phyloP scores from a whole-genome alignment of 1,140 invertebrate species.

The Nasonia vitripennis region DNA sequence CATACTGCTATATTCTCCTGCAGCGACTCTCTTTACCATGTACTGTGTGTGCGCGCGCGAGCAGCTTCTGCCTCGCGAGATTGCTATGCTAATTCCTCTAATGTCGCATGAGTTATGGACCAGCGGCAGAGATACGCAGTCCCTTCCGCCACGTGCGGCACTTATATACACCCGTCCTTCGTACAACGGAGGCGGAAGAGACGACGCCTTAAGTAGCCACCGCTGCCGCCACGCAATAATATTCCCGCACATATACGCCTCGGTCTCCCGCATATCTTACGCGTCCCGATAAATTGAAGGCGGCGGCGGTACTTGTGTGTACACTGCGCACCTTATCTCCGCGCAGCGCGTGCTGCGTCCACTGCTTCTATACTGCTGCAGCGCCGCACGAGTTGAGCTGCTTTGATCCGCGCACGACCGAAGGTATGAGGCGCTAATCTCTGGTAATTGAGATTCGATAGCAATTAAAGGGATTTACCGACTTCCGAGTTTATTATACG shows the following conservation, averaged over 20 bases:
- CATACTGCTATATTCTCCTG: neutral
- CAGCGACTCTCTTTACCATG: neutral
- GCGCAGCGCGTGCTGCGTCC: neutral
- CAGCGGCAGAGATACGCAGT: constrained; percentile 6
- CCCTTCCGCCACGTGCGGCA: constrained; percentile 47
- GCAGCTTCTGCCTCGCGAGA: constrained; percentile 40
- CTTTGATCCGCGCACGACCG: neutral
- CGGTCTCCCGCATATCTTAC: constrained; percentile 58
- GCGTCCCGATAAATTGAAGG: constrained; percentile 65
- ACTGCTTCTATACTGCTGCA: neutral
- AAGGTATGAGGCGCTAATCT: constrained; percentile 54
- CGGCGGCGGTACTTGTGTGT: neutral
- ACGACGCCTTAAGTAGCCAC: constrained; percentile 53
- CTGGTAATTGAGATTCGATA: constrained; percentile 66
- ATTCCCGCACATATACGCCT: constrained; percentile 50
- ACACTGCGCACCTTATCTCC: constrained; percentile 21
- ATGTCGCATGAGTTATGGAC: constrained; percentile 66
- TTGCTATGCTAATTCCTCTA: constrained; percentile 69
- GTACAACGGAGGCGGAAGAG: constrained; percentile 58
- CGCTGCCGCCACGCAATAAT: constrained; percentile 57
- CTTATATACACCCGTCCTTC: neutral
- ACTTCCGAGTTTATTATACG: neutral
- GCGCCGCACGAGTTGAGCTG: constrained; percentile 2
- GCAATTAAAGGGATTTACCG: neutral
- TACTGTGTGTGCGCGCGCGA: neutral